Conservation (phyloP, 2,113 vertebrate genomes). For the Semnornis frantzii region DNA sequence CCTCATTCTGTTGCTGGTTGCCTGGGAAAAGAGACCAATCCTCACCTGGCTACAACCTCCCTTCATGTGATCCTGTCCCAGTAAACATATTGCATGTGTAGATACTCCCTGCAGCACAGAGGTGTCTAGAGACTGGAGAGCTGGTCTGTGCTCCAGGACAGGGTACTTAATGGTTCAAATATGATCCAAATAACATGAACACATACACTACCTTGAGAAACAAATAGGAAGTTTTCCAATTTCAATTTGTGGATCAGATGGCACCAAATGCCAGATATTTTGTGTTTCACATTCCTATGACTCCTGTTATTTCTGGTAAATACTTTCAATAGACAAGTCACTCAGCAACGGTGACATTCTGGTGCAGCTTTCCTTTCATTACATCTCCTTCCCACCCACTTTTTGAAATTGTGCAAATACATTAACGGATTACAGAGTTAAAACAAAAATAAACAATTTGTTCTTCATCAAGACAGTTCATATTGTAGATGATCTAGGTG, state of each 20-base stretch:
- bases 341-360: neutral
- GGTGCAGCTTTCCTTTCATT: neutral
- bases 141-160: neutral
- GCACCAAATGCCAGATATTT: neutral
- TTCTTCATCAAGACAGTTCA: conserved; percentile 26
- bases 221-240: neutral
- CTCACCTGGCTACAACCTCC: too few relatives aligned
- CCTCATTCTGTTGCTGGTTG: too few relatives aligned
- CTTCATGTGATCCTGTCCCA: neutral
- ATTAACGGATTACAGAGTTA: neutral
- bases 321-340: neutral
- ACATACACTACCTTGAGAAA: neutral
- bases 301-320: neutral
- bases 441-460: conserved; percentile 24
- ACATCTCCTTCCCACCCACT: neutral
- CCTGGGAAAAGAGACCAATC: too few relatives aligned
- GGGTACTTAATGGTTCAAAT: neutral
- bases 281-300: neutral
- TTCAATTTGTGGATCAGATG: neutral
- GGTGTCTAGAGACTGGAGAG: neutral
- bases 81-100: too few relatives aligned
- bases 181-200: neutral
- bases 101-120: neutral
- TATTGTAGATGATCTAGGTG: neutral
- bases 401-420: neutral